Evolutionary conservation across 2,888 invertebrate species (phyloP).

Genomic region (Acrobasis consociella): DNA sequence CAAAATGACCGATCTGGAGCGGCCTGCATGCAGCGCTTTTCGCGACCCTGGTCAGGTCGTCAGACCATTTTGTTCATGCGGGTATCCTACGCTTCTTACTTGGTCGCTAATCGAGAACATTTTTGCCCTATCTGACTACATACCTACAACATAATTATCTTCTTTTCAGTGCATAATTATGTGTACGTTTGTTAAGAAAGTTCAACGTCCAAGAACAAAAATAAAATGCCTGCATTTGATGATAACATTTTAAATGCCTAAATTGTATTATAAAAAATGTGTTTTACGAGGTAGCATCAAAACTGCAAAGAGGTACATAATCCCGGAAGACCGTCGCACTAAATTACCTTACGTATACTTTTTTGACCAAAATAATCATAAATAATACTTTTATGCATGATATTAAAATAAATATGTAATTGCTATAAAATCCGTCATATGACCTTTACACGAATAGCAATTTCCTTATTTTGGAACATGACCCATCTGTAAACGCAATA

Average conservation of each 20-base stretch:
- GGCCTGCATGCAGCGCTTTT: no score
- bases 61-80: no score
- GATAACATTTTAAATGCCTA: neutral
- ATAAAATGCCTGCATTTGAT: neutral
- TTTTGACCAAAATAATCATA: neutral
- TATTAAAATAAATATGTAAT: slow-evolving; percentile 6
- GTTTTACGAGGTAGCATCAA: neutral
- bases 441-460: slow-evolving; percentile 14
- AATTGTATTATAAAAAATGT: neutral
- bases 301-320: neutral
- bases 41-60: no score
- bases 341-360: neutral
- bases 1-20: no score
- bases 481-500: neutral
- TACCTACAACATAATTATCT: no score
- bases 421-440: slow-evolving; percentile 13
- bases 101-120: no score
- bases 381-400: neutral
- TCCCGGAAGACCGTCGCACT: neutral
- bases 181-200: no score
- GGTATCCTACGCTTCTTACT: no score
- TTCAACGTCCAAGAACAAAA: no score
- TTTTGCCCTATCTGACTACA: no score
- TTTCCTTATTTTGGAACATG: slow-evolving; percentile 8
- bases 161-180: no score